Conservation (phyloP, 2,797 vertebrate genomes). For the Arrhamphus sclerolepis region DNA sequence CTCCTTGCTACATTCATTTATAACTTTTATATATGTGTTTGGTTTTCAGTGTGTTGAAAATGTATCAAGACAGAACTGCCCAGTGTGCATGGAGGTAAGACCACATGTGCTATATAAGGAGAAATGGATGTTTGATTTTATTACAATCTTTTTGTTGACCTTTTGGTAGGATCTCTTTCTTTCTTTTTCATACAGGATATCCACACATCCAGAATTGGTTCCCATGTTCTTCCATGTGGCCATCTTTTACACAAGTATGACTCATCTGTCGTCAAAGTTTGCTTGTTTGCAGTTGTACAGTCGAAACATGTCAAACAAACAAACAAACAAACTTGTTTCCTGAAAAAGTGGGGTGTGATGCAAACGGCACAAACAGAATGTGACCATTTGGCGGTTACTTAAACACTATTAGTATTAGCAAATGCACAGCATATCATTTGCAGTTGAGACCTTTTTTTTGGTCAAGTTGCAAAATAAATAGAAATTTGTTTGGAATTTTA, state of each 20-base stretch:
- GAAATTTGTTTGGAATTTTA: too few relatives aligned
- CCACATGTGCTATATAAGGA: constrained; percentile 16
- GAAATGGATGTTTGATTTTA: background rate
- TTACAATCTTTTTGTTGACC: background rate
- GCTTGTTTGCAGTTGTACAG: background rate
- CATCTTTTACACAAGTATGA: constrained; percentile 93
- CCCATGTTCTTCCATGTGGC: constrained; percentile 90
- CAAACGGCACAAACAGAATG: too few relatives aligned
- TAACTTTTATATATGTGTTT: constrained; percentile 25
- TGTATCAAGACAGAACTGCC: constrained; percentile 94
- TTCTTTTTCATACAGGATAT: constrained; percentile 84
- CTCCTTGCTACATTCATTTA: background rate
- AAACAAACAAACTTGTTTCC: too few relatives aligned
- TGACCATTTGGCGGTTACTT: too few relatives aligned
- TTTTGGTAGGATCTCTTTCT: background rate
- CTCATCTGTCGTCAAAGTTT: background rate
- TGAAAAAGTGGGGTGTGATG: too few relatives aligned
- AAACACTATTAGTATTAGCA: too few relatives aligned
- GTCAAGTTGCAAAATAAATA: too few relatives aligned
- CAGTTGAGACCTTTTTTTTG: too few relatives aligned
- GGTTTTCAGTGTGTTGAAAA: constrained; percentile 92
- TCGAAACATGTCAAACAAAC: background rate
- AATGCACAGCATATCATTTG: too few relatives aligned
- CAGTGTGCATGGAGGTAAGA: constrained; percentile 94
- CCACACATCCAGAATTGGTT: constrained; percentile 92